Evolutionary conservation across 1,140 invertebrate species (phyloP).

Genomic region (Lepidurus couesii): DNA sequence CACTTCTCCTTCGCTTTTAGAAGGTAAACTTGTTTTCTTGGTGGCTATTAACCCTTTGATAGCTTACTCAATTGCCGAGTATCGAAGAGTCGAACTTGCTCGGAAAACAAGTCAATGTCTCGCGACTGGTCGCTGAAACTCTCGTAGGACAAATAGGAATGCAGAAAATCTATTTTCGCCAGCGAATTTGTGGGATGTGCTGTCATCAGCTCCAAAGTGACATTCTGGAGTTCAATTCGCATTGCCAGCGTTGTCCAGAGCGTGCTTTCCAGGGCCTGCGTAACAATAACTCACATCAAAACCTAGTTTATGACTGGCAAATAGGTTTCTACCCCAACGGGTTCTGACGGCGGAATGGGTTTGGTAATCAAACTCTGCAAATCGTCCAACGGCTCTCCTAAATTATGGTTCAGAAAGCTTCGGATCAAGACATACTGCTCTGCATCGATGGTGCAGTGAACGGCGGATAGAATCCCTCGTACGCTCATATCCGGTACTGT

Average conservation of each 20-base stretch:
- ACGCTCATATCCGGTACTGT: conserved; percentile 77
- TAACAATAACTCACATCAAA: background rate
- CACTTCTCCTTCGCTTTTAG: too few species aligned
- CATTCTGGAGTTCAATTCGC: conserved; percentile 79
- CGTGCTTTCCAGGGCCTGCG: background rate
- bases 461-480: conserved; percentile 75
- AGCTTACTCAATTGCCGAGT: conserved; percentile 57
- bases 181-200: conserved; percentile 55
- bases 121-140: conserved; percentile 78
- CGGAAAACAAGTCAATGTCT: conserved; percentile 87
- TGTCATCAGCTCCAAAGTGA: conserved; percentile 63
- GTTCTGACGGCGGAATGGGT: background rate
- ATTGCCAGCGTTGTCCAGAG: conserved; percentile 71
- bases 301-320: background rate
- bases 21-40: too few species aligned
- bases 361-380: conserved; percentile 40
- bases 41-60: background rate
- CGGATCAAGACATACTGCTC: conserved; percentile 81
- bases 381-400: conserved; percentile 81
- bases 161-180: conserved; percentile 86
- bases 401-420: conserved; percentile 82
- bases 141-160: conserved; percentile 76
- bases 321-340: conserved; percentile 1
- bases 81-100: conserved; percentile 82
- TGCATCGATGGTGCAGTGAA: conserved; percentile 74